Evolutionary conservation across 2,797 vertebrate genomes (phyloP).

Genomic region (Threskiornis aethiopicus): DNA sequence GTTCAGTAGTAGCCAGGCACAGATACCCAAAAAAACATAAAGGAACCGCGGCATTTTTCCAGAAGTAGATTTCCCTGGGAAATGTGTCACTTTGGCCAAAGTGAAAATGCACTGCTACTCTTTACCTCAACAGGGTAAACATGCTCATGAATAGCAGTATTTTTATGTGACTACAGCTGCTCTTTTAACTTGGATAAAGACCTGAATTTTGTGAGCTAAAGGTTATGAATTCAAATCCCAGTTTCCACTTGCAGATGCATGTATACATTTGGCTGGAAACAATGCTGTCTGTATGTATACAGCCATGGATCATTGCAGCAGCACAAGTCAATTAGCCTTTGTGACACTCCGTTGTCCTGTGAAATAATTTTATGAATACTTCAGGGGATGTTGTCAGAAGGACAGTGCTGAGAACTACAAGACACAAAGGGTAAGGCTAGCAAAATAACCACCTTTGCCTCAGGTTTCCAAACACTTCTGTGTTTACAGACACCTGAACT

Average conservation of each 20-base stretch:
- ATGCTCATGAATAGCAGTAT: background rate
- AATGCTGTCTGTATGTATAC: background rate
- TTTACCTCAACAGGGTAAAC: background rate
- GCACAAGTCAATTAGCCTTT: conserved; percentile 63
- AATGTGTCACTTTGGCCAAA: background rate
- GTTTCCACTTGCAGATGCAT: background rate
- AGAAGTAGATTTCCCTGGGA: background rate
- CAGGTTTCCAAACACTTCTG: background rate
- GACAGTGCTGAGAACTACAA: background rate
- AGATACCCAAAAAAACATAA: background rate
- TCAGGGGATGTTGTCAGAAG: conserved; percentile 11
- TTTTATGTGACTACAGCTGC: conserved; percentile 2
- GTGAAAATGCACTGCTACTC: background rate
- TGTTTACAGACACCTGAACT: conserved; percentile 19
- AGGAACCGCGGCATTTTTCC: background rate
- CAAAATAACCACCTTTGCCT: conserved; percentile 34
- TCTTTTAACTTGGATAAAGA: conserved; percentile 9
- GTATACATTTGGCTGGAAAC: conserved; percentile 22
- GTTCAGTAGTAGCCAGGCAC: background rate
- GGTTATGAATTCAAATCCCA: conserved; percentile 32
- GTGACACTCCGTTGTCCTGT: background rate
- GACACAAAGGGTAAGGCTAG: background rate
- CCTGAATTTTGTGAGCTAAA: background rate
- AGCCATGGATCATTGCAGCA: conserved; percentile 22
- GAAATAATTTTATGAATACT: conserved; percentile 55